Evolutionary conservation across 2,888 invertebrate genomes (phyloP).

Genomic region (Drosophila setosimentum): DNA sequence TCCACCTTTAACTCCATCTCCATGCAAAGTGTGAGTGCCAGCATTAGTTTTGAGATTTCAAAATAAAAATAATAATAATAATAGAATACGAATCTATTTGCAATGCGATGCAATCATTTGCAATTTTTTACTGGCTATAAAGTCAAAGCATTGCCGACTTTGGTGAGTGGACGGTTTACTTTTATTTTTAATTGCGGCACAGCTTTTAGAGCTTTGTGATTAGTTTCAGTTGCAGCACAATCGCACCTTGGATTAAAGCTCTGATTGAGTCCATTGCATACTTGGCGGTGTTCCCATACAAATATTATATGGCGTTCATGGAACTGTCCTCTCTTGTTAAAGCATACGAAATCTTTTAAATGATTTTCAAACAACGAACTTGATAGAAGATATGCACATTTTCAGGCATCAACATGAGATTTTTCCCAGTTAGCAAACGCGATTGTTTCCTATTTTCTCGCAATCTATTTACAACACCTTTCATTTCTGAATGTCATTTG

Average conservation of each 20-base stretch:
- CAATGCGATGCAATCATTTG: not conserved
- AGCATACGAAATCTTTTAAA: not conserved
- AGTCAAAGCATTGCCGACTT: constrained; percentile 51
- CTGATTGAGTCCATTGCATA: constrained; percentile 14
- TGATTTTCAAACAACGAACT: not conserved
- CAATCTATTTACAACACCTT: not conserved
- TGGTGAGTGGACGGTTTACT: constrained; percentile 51
- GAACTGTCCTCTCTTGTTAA: not conserved
- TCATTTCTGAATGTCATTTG: too few species aligned
- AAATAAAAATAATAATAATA: not conserved
- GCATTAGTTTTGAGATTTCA: constrained; percentile 24
- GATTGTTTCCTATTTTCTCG: not conserved
- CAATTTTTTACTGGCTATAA: constrained; percentile 60
- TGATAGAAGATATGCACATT: not conserved
- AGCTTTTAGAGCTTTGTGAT: not conserved
- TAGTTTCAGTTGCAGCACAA: not conserved
- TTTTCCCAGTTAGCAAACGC: not conserved
- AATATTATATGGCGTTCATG: too few species aligned
- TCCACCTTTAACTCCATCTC: not conserved
- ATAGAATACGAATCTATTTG: not conserved
- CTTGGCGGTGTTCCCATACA: constrained; percentile 12
- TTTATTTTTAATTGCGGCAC: constrained; percentile 52
- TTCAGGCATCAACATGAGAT: not conserved
- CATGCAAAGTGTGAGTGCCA: not conserved
- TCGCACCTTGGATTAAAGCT: not conserved